These are phyloP conservation scores for Urocitellus parryii DNA, from an alignment of 2,113 vertebrate species.

Conservation along the genomic window DNA sequence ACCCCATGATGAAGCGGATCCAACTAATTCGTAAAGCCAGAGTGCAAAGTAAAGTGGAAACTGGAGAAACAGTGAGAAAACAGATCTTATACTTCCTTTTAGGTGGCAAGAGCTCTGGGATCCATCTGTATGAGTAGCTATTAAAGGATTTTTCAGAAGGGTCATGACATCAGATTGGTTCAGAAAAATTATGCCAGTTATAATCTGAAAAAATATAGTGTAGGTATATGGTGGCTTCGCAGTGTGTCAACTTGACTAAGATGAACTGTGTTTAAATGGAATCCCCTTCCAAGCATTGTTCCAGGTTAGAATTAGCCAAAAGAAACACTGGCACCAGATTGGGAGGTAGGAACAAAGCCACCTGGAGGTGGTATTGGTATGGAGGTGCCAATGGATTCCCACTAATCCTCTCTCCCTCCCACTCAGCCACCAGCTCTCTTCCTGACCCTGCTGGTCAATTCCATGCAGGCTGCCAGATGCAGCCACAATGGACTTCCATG, in stretches of 20 bases:
- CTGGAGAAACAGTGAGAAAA: not conserved
- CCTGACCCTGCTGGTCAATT: not conserved
- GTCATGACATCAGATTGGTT: not conserved
- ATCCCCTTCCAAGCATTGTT: no score
- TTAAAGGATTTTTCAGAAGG: not conserved
- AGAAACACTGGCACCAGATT: not conserved
- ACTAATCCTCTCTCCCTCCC: not conserved
- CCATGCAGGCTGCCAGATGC: rapidly evolving
- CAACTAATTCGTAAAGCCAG: not conserved
- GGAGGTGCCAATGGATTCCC: not conserved
- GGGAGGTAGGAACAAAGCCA: not conserved
- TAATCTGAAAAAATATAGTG: not conserved
- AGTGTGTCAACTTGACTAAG: not conserved
- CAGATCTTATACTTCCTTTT: not conserved
- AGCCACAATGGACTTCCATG: not conserved
- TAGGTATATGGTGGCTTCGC: not conserved
- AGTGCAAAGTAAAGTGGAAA: no score
- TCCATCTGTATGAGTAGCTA: not conserved
- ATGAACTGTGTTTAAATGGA: not conserved
- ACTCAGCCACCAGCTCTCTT: not conserved
- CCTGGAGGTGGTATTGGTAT: not conserved
- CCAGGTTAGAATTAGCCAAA: not conserved
- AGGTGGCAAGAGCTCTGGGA: not conserved
- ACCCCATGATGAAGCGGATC: not conserved
- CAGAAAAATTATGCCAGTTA: not conserved